These are phyloP conservation scores for Tetanocera ferruginea DNA, from an alignment of 2,888 invertebrate genomes.

Conservation along the genomic window DNA sequence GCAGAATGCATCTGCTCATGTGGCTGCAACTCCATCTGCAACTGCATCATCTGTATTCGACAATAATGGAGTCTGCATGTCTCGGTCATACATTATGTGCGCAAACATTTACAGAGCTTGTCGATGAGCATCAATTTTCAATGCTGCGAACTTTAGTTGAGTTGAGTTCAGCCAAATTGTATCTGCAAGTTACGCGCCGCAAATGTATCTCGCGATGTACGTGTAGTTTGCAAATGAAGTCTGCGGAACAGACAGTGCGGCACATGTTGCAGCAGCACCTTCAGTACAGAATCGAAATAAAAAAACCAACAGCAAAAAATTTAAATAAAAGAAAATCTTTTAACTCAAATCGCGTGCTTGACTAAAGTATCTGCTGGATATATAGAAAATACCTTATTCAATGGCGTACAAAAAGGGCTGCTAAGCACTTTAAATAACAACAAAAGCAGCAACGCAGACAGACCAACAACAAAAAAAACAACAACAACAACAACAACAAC, in stretches of 20 bases:
- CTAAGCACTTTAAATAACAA: neutral
- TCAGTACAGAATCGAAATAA: neutral
- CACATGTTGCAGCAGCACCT: neutral
- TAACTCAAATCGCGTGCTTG: neutral
- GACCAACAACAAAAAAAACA: neutral
- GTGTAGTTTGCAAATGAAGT: slow-evolving; percentile 3
- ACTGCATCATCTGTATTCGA: neutral
- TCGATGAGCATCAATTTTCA: neutral
- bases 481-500: slow-evolving; percentile 21
- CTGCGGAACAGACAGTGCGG: neutral
- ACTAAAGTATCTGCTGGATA: neutral
- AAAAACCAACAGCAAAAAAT: neutral
- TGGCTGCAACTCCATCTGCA: slow-evolving; percentile 8
- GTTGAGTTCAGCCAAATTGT: neutral
- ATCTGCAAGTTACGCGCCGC: neutral
- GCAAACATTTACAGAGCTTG: slow-evolving; percentile 4
- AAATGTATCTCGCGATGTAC: neutral
- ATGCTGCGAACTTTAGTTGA: neutral
- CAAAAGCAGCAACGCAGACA: neutral
- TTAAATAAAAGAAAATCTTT: neutral
- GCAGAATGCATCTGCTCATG: neutral
- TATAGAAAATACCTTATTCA: neutral
- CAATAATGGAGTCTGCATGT: slow-evolving; percentile 35
- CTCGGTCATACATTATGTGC: slow-evolving; percentile 15
- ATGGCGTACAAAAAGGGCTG: slow-evolving; percentile 10